phyloP scores from a whole-genome alignment of 1,140 invertebrate genomes.

The Drosophila punjabiensis region DNA sequence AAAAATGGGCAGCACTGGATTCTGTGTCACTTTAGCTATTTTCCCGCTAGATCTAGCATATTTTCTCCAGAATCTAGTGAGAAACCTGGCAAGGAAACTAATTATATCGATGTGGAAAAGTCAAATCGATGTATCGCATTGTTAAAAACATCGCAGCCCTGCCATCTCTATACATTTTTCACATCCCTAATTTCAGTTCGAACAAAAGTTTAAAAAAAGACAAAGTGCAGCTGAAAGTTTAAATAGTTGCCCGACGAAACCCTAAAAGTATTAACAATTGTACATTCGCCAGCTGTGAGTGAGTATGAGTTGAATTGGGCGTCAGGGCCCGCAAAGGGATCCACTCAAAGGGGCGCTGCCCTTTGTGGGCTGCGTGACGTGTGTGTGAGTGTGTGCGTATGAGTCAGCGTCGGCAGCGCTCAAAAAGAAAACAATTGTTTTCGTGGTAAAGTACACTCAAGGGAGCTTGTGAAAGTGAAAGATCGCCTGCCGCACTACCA shows the following conservation, averaged over 20 bases:
- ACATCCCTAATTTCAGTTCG: background rate
- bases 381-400: conserved; percentile 33
- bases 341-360: conserved; percentile 16
- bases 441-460: background rate
- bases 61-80: too few relatives aligned
- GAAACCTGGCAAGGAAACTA: too few relatives aligned
- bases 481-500: conserved; percentile 7
- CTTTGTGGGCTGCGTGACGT: conserved; percentile 3
- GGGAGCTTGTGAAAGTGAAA: conserved; percentile 10
- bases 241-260: conserved; percentile 20
- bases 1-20: too few relatives aligned
- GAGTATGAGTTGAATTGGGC: conserved; percentile 17
- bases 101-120: background rate
- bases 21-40: too few relatives aligned
- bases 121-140: background rate
- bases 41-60: too few relatives aligned
- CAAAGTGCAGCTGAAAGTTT: conserved; percentile 28
- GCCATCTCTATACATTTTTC: background rate
- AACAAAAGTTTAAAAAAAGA: conserved; percentile 39
- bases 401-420: conserved; percentile 49
- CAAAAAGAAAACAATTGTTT: conserved; percentile 40
- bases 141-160: background rate
- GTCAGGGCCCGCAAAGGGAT: too few relatives aligned
- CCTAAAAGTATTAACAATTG: conserved; percentile 38
- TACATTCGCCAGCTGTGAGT: conserved; percentile 44